Evolutionary conservation across 1,140 invertebrate species (phyloP), one percentile per base, ranked within the genome.

Genomic region (Microplitis demolitor): DNA sequence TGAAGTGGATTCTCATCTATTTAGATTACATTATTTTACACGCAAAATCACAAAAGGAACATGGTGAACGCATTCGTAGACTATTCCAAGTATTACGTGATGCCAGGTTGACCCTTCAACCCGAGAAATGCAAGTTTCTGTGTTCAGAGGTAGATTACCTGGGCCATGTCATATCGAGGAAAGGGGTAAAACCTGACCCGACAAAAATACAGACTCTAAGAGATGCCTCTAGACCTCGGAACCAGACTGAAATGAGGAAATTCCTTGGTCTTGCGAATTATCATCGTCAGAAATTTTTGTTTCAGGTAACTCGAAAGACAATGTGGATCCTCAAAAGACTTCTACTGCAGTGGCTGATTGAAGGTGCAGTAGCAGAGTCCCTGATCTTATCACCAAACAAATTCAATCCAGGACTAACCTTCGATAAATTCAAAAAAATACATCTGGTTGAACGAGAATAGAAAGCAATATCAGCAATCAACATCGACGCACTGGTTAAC

Each of bases 111-210:
- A 71, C 62, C 13, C 60, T 71, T 11, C 31, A 71, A 62, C 60
- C 69, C 2, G 69, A 71, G n/a, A 71, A 71, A 53, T 71, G 69
- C 14, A 33, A 71, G 11, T 71, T 71, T 51, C 5, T 76, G 1
- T 45, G 53, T 24, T 13, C 66, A 3, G 74, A 77, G 66, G 69
- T 80, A 0, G 11, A 71, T 50, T 86, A 84, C 58, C 77, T 89
- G 13, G 88, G 56, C 2, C 56, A 58, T 8, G 9, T 58, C 1
- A 58, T 58, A 6, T 24, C 14, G 1, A 14, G 16, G 2, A 16
- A 58, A 4, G 56, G 56, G 0, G 16, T 58, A 31, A 58, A 9
- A 58, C 16, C 56, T 6, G 56, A 31, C 16, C 56, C 16, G 14
- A 58, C 33, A 58, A 58, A 58, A 9, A 16, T 58, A 6, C 6